phyloP scores from a whole-genome alignment of 2,888 invertebrate species.

The Dastarcus helophoroides region DNA sequence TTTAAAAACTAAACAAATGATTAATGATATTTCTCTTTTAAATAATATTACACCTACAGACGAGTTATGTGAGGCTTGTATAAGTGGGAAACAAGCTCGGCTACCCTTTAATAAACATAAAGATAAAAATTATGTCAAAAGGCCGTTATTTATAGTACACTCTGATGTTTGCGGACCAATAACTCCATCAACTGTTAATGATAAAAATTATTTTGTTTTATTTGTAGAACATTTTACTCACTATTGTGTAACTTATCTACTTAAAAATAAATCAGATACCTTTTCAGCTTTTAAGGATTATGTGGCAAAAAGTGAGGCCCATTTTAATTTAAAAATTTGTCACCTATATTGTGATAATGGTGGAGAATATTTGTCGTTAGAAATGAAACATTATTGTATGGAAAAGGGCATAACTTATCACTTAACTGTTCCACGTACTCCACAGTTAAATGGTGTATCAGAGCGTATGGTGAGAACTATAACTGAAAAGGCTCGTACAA shows the following conservation, averaged over 20 bases:
- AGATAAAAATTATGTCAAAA: conserved; percentile 9
- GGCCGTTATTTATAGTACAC: conserved; percentile 18
- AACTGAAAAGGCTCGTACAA: conserved; percentile 26
- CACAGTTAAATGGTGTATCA: conserved; percentile 28
- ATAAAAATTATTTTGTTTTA: conserved; percentile 12
- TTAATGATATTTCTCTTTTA: not conserved
- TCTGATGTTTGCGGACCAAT: conserved; percentile 21
- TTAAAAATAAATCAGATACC: conserved; percentile 20
- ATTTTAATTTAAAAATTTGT: conserved; percentile 8
- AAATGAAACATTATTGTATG: conserved; percentile 23
- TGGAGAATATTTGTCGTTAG: conserved; percentile 23
- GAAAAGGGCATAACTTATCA: conserved; percentile 24
- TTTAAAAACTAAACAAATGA: conserved; percentile 7
- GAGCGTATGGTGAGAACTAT: conserved; percentile 29
- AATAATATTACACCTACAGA: no score
- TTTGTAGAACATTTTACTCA: conserved; percentile 24
- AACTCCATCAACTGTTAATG: conserved; percentile 15
- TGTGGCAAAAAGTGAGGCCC: conserved; percentile 15
- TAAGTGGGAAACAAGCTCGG: conserved; percentile 16
- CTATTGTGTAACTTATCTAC: conserved; percentile 14
- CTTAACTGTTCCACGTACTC: conserved; percentile 29
- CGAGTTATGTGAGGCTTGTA: no score
- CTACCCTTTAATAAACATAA: conserved; percentile 12
- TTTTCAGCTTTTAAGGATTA: conserved; percentile 14
- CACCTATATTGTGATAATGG: conserved; percentile 20